Base-by-base conservation (phyloP, 2,113 vertebrate genomes). In the Corydoras sp. region DNA sequence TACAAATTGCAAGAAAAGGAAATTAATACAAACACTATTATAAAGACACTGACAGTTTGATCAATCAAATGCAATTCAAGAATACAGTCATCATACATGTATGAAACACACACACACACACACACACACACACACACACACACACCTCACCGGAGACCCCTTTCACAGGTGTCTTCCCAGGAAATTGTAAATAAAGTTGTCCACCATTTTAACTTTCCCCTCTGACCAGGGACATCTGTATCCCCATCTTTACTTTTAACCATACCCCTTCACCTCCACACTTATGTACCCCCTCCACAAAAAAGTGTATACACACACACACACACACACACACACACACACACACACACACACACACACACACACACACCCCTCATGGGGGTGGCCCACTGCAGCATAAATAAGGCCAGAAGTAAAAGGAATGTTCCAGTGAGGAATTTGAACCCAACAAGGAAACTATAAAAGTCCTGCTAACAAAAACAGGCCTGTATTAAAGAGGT, bases 151-250 rank as follows among this genome's bases (percentile, higher is more conserved):
- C 32, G 29, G n/a, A 61, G 48, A 3, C 30, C 48, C 72, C 63
- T 73, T 76, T 71, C 69, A 81, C 78, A 76, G 74, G 65, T 58
- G 69, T 73, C 60, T 68, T 80, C 56, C 24, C 72, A 81, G 80
- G 84, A 81, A 75, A 83, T 65, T 70, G 80, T 86, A 85, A 74
- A 84, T 86, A 84, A 83, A 80, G 79, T 81, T 83, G 82, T 82
- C 83, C 80, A 81, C 81, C 83, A 79, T 84, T 53, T 82, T 86
- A 84, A 76, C 80, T 24, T 24, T 24, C 49, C 54, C 48, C 9
- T 9, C 68, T 56, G 71, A 83, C 85, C 82, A 76, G 78, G 81
- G 81, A 82, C 84, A 84, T 83, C 81, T 83, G 82, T 82, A 85
- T 86, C 83, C 82, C 88, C 81, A 84, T 83, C 82, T 87, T 85